Percentiles rank a stretch among this genome's conserved stretches.
Evolutionary conservation across 2,888 invertebrate species (phyloP).

Genomic region (Athalia rosae): DNA sequence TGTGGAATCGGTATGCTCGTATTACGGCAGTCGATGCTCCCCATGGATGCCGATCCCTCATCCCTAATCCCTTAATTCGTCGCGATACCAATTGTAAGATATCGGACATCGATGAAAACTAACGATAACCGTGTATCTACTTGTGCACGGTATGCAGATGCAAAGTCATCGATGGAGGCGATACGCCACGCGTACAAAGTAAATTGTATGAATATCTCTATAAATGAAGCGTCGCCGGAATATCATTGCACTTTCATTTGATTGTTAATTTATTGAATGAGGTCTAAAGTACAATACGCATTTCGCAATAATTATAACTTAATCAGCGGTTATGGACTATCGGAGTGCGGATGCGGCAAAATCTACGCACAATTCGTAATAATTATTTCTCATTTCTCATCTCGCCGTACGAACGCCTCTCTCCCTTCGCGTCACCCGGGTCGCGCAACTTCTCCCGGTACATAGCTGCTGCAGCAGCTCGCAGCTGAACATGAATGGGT

Average conservation of each 20-base stretch:
- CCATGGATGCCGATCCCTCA: too few species aligned
- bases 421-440: background rate
- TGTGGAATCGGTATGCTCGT: too few species aligned
- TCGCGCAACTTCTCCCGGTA: too few species aligned
- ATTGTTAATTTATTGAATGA: background rate
- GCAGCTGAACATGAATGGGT: constrained; percentile 53
- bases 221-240: background rate
- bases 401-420: background rate
- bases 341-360: constrained; percentile 51
- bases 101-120: background rate
- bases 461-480: background rate
- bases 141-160: background rate
- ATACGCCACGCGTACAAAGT: background rate
- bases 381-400: constrained; percentile 48
- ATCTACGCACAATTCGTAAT: constrained; percentile 49
- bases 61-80: too few species aligned
- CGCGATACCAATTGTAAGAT: too few species aligned
- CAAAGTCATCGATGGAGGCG: background rate
- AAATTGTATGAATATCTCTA: background rate
- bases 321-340: constrained; percentile 35
- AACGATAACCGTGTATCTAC: background rate
- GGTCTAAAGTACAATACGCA: constrained; percentile 35
- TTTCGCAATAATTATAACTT: constrained; percentile 49
- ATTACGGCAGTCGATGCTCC: too few species aligned
- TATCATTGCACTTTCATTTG: background rate